phyloP scores from a whole-genome alignment of 1,140 invertebrate genomes.

The Drosophila nigrodunni region DNA sequence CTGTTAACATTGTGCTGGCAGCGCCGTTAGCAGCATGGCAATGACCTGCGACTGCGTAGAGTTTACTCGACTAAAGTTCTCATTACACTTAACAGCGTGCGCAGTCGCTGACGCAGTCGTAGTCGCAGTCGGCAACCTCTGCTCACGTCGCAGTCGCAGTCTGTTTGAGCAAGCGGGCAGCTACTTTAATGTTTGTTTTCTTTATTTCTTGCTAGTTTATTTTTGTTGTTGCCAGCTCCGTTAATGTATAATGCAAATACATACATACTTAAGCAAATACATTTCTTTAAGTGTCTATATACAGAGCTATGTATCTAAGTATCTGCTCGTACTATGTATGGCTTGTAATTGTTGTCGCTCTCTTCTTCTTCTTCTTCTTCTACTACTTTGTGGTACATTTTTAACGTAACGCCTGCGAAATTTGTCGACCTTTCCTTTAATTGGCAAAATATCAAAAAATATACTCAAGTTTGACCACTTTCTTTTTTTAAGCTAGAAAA shows the following conservation, averaged over 20 bases:
- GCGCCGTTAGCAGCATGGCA: slow-evolving; percentile 54
- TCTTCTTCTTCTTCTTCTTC: slow-evolving; percentile 3
- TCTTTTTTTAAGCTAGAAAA: slow-evolving; percentile 23
- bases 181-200: slow-evolving; percentile 78
- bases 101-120: slow-evolving; percentile 9
- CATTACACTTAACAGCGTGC: slow-evolving; percentile 34
- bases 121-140: background rate
- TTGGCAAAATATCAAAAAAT: slow-evolving; percentile 50
- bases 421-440: slow-evolving; percentile 50
- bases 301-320: background rate
- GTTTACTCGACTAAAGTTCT: slow-evolving; percentile 58
- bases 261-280: background rate
- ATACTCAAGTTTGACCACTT: slow-evolving; percentile 27
- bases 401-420: slow-evolving; percentile 36
- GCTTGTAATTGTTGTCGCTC: too few relatives aligned
- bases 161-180: slow-evolving; percentile 39
- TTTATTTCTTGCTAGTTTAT: slow-evolving; percentile 61
- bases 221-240: slow-evolving; percentile 48
- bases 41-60: slow-evolving; percentile 63
- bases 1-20: slow-evolving; percentile 37
- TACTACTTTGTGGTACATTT: slow-evolving; percentile 19
- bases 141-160: slow-evolving; percentile 6
- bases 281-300: background rate
- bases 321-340: too few relatives aligned
- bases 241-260: slow-evolving; percentile 81